Evolutionary conservation across 2,797 vertebrate genomes (phyloP).

Genomic region (Sebastes trivittatus): DNA sequence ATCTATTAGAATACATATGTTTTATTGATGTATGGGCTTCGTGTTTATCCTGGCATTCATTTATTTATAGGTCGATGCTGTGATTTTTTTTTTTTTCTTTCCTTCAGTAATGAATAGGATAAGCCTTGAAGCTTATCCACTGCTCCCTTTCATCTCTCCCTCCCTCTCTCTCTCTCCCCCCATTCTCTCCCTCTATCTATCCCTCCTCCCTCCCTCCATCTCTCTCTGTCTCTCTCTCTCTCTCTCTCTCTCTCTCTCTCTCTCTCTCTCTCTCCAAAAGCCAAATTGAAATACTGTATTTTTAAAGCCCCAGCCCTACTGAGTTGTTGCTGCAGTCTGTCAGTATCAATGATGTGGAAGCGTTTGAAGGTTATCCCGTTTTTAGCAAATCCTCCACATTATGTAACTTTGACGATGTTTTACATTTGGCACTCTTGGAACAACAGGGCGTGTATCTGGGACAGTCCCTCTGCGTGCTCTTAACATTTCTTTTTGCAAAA

Average conservation of each 20-base stretch:
- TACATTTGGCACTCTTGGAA: conserved; percentile 61
- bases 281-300: conserved; percentile 81
- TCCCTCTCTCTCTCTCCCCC: not conserved
- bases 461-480: conserved; percentile 52
- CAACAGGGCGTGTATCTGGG: conserved; percentile 59
- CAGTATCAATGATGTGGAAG: conserved; percentile 78
- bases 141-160: conserved; percentile 75
- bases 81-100: conserved; percentile 66
- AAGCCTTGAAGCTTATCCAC: conserved; percentile 81
- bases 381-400: conserved; percentile 74
- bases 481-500: conserved; percentile 61
- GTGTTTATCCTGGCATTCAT: conserved; percentile 81
- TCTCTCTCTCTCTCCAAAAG: conserved; percentile 41
- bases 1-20: conserved; percentile 83
- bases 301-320: conserved; percentile 65
- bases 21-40: conserved; percentile 80
- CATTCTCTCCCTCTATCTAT: not conserved
- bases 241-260: not conserved
- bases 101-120: conserved; percentile 83
- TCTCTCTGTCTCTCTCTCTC: not conserved
- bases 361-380: conserved; percentile 75
- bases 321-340: conserved; percentile 77
- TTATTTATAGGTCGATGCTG: conserved; percentile 81
- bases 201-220: conserved; percentile 13
- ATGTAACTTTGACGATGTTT: conserved; percentile 76